These are phyloP conservation scores for Nymphalis c-album DNA, from an alignment of 2,888 invertebrate genomes.

Conservation along the genomic window DNA sequence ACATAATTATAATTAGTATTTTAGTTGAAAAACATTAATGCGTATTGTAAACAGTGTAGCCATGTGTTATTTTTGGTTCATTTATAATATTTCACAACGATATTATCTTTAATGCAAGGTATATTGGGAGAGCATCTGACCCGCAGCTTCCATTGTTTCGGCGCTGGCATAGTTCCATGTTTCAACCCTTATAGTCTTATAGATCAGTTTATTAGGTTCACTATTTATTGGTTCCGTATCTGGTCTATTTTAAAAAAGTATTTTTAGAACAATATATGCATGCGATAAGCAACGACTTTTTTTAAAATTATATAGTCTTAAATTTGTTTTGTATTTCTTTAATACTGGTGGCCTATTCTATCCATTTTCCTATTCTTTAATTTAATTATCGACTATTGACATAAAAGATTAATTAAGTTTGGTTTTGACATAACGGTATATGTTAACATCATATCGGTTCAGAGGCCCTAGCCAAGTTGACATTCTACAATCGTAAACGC, in stretches of 20 bases:
- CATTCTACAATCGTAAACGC: no score
- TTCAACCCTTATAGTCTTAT: constrained; percentile 9
- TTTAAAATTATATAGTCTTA: no score
- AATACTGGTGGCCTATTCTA: no score
- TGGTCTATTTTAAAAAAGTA: constrained; percentile 7
- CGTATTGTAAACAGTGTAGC: neutral
- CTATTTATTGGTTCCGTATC: constrained; percentile 2
- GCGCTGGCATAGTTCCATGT: constrained; percentile 6
- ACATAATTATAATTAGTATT: no score
- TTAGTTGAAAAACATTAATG: neutral
- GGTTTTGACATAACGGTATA: no score
- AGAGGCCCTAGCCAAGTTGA: no score
- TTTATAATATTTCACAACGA: constrained; percentile 11
- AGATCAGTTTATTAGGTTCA: constrained; percentile 7
- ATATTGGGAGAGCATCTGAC: constrained; percentile 8
- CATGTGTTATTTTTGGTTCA: neutral
- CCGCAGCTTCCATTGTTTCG: constrained; percentile 4
- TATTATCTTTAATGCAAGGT: constrained; percentile 12
- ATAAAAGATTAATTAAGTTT: no score
- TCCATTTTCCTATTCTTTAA: no score
- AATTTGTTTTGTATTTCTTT: no score
- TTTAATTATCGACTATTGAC: no score
- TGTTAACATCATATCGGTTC: no score
- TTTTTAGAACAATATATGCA: neutral
- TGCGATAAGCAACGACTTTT: no score